Base-by-base conservation (phyloP, 2,888 invertebrate species). In the Volucella inanis region DNA sequence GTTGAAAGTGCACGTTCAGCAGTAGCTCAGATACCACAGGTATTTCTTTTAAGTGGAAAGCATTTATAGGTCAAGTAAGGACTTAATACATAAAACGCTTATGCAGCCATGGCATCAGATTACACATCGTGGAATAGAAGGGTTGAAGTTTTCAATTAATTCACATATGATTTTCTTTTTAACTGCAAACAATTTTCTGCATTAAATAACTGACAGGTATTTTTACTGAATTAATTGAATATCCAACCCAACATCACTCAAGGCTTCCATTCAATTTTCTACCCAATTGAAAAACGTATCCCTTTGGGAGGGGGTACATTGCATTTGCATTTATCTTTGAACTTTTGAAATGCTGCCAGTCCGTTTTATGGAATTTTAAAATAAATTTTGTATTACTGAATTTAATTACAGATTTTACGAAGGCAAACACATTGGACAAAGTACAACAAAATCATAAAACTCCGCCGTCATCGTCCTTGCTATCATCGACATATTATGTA, bases 401-500 rank as follows among this genome's bases (percentile, higher is more conserved):
- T 45, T 59, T 12, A 1, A 49, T 50, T 47, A 2, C 59, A 71
- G 70, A 71, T 49, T 57, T 50, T 10, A 59, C 47, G 12, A 18
- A 18, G n/a, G 59, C 70, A 18, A 49, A 38, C 12, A 47, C 38
- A 55, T 39, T 31, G 8, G 47, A n/a, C 2, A 45, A 31, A 18
- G 18, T 12, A 15, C 70, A 71, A 50, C 57, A 50, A n/a, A 11
- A 50, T 41, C 12, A 14, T 31, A 41, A 50, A 49, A 22, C 43
- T 14, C 59, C 45, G 18, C 41, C 43, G 11, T 15, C 57, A 43
- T 54, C 50, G 3, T 72, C 76, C 49, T 75, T 72, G 43, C 72
- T 76, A 52, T 78, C 76, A 57, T 38, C 38, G n/a, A 55, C 67
- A 14, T 38, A 54, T 55, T 87, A 87, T 93, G 95, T 96, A 87